Evolutionary conservation across 2,888 invertebrate genomes (phyloP), one percentile per base, ranked within the genome.

Genomic region (Geotrupes spiniger): DNA sequence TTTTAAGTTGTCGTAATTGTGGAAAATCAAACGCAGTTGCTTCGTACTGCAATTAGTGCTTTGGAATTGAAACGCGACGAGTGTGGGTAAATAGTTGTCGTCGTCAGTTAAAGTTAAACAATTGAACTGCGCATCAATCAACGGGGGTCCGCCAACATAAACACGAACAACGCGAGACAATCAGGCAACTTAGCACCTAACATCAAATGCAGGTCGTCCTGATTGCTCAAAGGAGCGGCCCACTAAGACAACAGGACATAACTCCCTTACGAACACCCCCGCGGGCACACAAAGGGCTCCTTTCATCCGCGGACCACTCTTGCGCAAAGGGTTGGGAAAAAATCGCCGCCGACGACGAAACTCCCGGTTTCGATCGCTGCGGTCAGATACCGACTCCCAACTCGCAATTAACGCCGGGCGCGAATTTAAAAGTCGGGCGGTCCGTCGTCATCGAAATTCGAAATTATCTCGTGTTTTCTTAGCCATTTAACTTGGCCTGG

Each of bases 391-490:
- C n/a, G n/a, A n/a, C n/a, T n/a, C n/a, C 14, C 33, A 33, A 12
- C 14, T 33, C 14, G 33, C 33, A 33, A 33, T 33, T 33, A 33
- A 33, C 10, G 11, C 10, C 10, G 15, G 14, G 14, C 33, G 33
- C 15, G 33, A 33, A 33, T 33, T 33, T 33, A 14, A 33, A 33
- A 33, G n/a, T 33, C 14, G 8, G n/a, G n/a, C n/a, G n/a, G n/a
- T n/a, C n/a, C n/a, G n/a, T n/a, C 10, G 21, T 27, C 36, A 70
- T 71, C 68, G 70, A 69, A 70, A 69, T 70, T 66, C 59, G 61
- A 63, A 70, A 71, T 71, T 71, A 71, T 71, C 71, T 71, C 63
- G 67, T 69, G 70, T 71, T 71, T 71, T 71, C 71, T 70, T 69
- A 68, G 61, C 69, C 71, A 71, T 71, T 71, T 69, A 71, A 70